These are phyloP conservation scores for Tinamus guttatus DNA, from an alignment of 2,113 vertebrate species.

Conservation along the genomic window DNA sequence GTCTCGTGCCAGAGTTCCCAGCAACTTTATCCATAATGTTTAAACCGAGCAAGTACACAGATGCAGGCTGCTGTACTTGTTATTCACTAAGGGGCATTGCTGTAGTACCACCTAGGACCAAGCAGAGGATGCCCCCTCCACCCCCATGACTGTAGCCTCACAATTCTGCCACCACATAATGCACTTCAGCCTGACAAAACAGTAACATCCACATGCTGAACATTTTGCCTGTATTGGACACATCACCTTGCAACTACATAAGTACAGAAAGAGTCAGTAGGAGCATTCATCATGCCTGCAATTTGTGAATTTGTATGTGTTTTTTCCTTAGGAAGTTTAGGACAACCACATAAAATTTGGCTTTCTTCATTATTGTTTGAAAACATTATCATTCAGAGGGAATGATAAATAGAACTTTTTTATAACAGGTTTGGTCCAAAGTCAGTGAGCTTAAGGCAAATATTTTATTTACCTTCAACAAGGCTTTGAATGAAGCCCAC, in stretches of 20 bases:
- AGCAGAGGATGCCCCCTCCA: not conserved
- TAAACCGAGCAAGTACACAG: not conserved
- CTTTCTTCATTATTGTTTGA: not conserved
- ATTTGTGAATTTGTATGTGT: not conserved
- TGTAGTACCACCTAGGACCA: not conserved
- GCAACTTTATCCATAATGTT: not conserved
- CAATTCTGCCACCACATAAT: not conserved
- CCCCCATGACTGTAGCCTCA: accelerated
- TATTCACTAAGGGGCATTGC: not conserved
- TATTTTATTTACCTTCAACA: not conserved
- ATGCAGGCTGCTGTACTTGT: not conserved
- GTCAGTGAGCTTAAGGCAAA: not conserved
- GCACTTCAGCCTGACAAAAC: not conserved
- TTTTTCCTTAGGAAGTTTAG: not conserved
- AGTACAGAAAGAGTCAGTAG: not conserved
- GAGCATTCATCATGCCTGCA: not conserved
- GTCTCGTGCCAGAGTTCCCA: not conserved
- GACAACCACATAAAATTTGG: not conserved
- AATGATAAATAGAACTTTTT: not conserved
- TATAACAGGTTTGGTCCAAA: not conserved
- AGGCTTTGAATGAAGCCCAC: not conserved
- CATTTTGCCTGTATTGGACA: not conserved
- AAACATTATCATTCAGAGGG: not conserved
- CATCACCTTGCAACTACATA: not conserved
- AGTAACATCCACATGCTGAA: not conserved